Conservation (phyloP, 1,140 invertebrate species). For the Leptinotarsa texana region DNA sequence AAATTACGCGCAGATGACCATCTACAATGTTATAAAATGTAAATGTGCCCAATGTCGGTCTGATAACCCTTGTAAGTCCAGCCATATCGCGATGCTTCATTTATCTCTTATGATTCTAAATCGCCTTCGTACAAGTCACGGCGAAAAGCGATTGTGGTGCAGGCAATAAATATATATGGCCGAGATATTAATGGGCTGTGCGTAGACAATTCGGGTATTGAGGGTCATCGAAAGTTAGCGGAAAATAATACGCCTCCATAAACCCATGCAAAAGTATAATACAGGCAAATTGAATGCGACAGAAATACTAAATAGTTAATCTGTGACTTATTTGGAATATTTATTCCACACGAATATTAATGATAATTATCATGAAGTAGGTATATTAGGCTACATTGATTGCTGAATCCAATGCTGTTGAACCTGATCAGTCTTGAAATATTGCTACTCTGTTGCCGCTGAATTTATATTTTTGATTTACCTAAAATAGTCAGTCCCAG, state of each 20-base stretch:
- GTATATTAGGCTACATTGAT: too few relatives aligned
- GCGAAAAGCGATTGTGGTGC: constrained; percentile 14
- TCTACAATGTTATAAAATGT: constrained; percentile 52
- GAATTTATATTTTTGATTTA: too few relatives aligned
- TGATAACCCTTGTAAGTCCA: constrained; percentile 46
- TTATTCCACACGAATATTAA: too few relatives aligned
- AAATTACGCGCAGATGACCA: constrained; percentile 50
- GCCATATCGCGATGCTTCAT: constrained; percentile 48
- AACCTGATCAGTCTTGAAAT: too few relatives aligned
- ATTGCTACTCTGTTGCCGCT: too few relatives aligned
- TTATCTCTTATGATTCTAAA: constrained; percentile 49
- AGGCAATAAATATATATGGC: constrained; percentile 36
- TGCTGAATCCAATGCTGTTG: too few relatives aligned
- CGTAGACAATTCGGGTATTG: constrained; percentile 37
- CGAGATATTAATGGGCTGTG: constrained; percentile 36
- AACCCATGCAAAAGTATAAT: not conserved
- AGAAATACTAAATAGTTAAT: too few relatives aligned
- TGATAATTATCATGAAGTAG: too few relatives aligned
- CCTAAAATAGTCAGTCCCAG: too few relatives aligned
- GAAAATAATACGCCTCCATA: not conserved
- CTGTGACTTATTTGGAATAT: too few relatives aligned
- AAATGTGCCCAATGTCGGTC: constrained; percentile 45
- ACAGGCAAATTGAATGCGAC: too few relatives aligned
- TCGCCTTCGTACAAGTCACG: constrained; percentile 20
- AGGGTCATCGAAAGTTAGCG: not conserved